Conservation (phyloP, 2,888 invertebrate genomes). For the Tinea pellionella region DNA sequence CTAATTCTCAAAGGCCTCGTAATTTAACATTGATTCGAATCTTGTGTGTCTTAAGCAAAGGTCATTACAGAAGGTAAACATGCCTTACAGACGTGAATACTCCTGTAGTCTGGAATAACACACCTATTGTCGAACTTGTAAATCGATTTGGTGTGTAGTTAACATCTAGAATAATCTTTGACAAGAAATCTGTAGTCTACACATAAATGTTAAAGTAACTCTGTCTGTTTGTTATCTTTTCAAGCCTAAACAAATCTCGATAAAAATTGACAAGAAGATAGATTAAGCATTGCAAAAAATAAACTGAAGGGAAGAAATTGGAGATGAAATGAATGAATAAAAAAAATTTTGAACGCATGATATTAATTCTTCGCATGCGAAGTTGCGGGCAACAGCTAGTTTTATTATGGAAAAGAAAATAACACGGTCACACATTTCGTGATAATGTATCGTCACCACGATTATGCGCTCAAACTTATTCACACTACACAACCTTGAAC, state of each 20-base stretch:
- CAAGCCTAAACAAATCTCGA: no score
- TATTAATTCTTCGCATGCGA: no score
- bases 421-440: neutral
- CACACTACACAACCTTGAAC: constrained; percentile 3
- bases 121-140: neutral
- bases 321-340: no score
- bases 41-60: neutral
- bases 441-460: constrained; percentile 3
- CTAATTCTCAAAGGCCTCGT: no score
- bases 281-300: no score
- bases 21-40: neutral
- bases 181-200: no score
- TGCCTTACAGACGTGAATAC: neutral
- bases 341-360: no score
- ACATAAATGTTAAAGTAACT: no score
- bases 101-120: neutral
- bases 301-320: no score
- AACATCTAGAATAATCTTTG: neutral
- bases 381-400: no score
- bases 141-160: neutral
- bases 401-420: neutral
- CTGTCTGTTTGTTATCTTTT: no score
- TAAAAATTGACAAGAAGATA: no score
- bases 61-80: neutral
- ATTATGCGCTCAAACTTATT: neutral